phyloP scores from a whole-genome alignment of 2,797 vertebrate species.

The Cygnus olor region DNA sequence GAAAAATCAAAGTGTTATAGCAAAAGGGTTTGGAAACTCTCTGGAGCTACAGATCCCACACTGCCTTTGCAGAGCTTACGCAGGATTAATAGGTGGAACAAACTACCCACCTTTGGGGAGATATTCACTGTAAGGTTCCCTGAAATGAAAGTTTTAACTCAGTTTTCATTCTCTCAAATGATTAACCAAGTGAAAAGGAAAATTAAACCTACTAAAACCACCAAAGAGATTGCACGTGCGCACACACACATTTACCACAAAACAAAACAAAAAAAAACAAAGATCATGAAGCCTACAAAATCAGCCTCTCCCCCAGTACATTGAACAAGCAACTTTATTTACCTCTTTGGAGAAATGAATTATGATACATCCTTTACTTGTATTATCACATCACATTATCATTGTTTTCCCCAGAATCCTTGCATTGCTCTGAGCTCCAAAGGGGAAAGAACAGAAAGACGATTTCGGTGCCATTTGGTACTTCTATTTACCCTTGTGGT shows the following conservation, averaged over 20 bases:
- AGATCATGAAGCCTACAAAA: background rate
- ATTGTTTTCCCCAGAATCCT: background rate
- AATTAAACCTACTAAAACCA: slow-evolving; percentile 7
- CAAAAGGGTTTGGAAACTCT: slow-evolving; percentile 6
- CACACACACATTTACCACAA: background rate
- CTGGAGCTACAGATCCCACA: background rate
- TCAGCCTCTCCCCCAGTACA: background rate
- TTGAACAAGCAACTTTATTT: background rate
- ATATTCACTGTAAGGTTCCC: background rate
- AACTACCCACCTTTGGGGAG: slow-evolving; percentile 36
- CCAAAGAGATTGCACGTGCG: background rate
- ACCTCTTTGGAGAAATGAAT: background rate
- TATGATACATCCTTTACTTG: background rate
- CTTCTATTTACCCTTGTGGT: background rate
- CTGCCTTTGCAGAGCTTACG: background rate
- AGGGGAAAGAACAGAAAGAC: background rate
- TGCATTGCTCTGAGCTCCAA: background rate
- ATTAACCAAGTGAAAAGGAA: background rate
- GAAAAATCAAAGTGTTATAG: background rate
- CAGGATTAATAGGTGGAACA: slow-evolving; percentile 43
- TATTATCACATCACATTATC: background rate
- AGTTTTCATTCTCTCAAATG: slow-evolving; percentile 1
- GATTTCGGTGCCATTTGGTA: background rate
- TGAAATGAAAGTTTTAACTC: slow-evolving; percentile 3
- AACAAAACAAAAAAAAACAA: background rate